Percentiles rank a stretch among this genome's conserved stretches.
Evolutionary conservation across 2,797 vertebrate species (phyloP).

Genomic region (Masticophis lateralis): DNA sequence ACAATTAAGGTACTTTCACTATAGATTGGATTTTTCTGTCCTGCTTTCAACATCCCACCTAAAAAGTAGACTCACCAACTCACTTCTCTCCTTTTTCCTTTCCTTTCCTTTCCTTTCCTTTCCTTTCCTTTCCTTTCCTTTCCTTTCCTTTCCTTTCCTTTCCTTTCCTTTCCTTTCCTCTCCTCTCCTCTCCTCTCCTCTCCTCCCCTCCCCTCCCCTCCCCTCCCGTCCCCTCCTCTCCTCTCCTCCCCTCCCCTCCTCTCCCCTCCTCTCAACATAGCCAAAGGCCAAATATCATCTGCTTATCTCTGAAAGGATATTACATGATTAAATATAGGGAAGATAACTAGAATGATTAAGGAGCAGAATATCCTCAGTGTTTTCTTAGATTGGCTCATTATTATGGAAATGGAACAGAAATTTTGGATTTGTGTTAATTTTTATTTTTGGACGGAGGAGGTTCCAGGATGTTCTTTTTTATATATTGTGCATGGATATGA

Average conservation of each 20-base stretch:
- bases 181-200: no score
- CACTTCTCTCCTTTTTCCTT: not conserved
- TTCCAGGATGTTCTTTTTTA: not conserved
- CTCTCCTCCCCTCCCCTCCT: no score
- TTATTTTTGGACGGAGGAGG: not conserved
- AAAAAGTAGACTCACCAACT: not conserved
- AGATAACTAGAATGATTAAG: not conserved
- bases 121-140: no score
- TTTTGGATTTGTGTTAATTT: not conserved
- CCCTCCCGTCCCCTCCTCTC: no score
- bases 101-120: no score
- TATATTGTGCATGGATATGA: not conserved
- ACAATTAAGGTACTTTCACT: not conserved
- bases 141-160: no score
- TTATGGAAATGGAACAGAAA: not conserved
- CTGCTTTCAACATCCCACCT: not conserved
- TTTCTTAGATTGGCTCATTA: not conserved
- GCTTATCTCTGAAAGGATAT: not conserved
- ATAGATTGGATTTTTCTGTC: not conserved
- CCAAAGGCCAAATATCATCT: not conserved
- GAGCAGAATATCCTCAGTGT: not conserved
- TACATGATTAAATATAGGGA: not conserved
- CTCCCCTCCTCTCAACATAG: not conserved
- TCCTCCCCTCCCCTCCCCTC: no score
- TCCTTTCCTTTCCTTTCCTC: no score